Evolutionary conservation across 2,888 invertebrate species (phyloP).

Genomic region (Ommatoiulus sabulosus): DNA sequence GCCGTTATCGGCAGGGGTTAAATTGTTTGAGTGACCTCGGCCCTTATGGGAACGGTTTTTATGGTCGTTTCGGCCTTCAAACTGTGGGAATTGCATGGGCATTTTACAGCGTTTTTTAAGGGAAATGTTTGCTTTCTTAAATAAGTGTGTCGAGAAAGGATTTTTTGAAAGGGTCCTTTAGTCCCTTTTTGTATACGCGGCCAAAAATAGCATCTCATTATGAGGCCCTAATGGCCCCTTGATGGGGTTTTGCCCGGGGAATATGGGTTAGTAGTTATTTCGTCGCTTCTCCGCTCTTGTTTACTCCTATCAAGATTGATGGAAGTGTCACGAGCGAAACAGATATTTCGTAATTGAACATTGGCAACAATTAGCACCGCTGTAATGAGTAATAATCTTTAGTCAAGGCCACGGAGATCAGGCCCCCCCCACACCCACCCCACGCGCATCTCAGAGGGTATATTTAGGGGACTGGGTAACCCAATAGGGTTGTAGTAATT

Average conservation of each 20-base stretch:
- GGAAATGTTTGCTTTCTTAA: not conserved
- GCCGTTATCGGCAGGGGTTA: conserved; percentile 35
- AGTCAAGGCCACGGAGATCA: not conserved
- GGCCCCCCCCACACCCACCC: not conserved
- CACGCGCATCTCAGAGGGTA: not conserved
- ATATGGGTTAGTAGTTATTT: conserved; percentile 41
- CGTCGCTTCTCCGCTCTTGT: not conserved
- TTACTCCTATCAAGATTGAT: conserved; percentile 27
- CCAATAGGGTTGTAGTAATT: conserved; percentile 20
- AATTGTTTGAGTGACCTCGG: not conserved
- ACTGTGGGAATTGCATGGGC: conserved; percentile 38
- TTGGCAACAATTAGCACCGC: conserved; percentile 38
- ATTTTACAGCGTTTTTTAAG: not conserved
- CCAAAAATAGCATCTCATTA: conserved; percentile 1
- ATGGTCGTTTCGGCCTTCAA: conserved; percentile 4
- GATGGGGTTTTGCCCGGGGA: conserved; percentile 22
- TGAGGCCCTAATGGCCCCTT: not conserved
- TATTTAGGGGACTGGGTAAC: not conserved
- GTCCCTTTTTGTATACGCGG: not conserved
- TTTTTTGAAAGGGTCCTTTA: not conserved
- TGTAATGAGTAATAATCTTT: conserved; percentile 42
- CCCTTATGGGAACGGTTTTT: not conserved
- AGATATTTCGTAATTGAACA: conserved; percentile 35
- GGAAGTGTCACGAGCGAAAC: conserved; percentile 22
- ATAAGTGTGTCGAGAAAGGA: not conserved